Percentiles rank a stretch among this genome's conserved stretches.
Evolutionary conservation across 2,888 invertebrate species (phyloP).

Genomic region (Bombylius discolor): DNA sequence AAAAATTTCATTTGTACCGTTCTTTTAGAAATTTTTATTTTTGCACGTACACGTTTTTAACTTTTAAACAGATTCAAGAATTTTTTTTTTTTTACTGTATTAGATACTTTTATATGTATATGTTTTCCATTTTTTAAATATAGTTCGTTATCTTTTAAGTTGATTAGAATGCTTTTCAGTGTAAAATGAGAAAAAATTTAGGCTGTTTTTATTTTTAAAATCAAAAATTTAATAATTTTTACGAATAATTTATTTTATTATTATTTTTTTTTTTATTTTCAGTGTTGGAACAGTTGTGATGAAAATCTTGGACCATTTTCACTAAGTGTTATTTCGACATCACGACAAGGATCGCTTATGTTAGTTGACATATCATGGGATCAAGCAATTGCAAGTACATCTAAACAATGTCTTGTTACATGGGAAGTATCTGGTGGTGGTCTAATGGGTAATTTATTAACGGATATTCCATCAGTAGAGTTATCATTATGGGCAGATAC

Average conservation of each 20-base stretch:
- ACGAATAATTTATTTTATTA: background rate
- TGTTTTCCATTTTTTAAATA: too few relatives aligned
- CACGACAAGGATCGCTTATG: conserved; percentile 25
- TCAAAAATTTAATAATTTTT: too few relatives aligned
- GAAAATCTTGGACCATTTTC: conserved; percentile 26
- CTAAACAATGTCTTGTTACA: conserved; percentile 55
- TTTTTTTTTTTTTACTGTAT: too few relatives aligned
- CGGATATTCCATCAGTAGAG: conserved; percentile 65
- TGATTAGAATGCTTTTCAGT: too few relatives aligned
- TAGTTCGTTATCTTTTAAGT: too few relatives aligned
- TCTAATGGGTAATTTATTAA: conserved; percentile 67
- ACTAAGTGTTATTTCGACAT: conserved; percentile 24
- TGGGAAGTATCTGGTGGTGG: conserved; percentile 77
- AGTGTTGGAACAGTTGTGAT: conserved; percentile 30
- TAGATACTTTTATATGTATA: too few relatives aligned
- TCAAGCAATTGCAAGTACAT: conserved; percentile 26
- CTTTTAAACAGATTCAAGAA: too few relatives aligned
- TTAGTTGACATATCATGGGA: conserved; percentile 27
- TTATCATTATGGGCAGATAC: conserved; percentile 71
- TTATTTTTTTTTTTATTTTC: conserved; percentile 12
- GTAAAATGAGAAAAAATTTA: too few relatives aligned
- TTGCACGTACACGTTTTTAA: too few relatives aligned
- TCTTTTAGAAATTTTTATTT: too few relatives aligned
- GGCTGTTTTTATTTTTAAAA: too few relatives aligned
- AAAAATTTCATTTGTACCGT: too few relatives aligned